Percentiles rank a stretch among this genome's conserved stretches.
These are phyloP conservation scores for Oreocharis arfaki DNA, from an alignment of 2,113 vertebrate genomes.

Conservation along the genomic window DNA sequence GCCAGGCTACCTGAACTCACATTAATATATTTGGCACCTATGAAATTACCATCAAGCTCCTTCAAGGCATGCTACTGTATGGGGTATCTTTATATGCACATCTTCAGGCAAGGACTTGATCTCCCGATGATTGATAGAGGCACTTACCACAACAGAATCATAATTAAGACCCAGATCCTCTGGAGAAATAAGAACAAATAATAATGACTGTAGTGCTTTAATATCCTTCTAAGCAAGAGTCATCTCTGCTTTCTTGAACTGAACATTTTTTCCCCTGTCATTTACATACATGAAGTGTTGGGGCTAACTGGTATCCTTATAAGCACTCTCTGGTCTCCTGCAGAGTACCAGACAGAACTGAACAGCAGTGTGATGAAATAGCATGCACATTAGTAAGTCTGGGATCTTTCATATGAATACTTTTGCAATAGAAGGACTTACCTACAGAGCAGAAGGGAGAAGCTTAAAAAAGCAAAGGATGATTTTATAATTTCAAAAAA, in stretches of 20 bases:
- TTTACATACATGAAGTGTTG: not conserved
- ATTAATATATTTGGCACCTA: not conserved
- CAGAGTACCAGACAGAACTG: not conserved
- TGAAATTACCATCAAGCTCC: slow-evolving; percentile 7
- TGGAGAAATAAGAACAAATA: slow-evolving; percentile 33
- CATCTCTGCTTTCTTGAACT: not conserved
- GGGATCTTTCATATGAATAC: rapidly evolving
- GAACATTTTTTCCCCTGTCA: not conserved
- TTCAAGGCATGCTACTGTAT: not conserved
- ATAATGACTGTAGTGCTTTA: not conserved
- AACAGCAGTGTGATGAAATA: not conserved
- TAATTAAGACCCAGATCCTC: slow-evolving; percentile 18
- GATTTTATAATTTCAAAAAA: not conserved
- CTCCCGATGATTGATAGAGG: slow-evolving; percentile 31
- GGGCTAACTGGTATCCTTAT: not conserved
- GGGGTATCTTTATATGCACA: slow-evolving; percentile 10
- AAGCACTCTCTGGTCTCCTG: not conserved
- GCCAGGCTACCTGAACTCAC: not conserved
- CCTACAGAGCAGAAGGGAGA: not conserved
- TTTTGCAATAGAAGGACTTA: not conserved
- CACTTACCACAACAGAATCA: not conserved
- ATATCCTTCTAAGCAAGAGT: not conserved
- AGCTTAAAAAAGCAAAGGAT: not conserved
- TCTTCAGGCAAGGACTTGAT: slow-evolving; percentile 32
- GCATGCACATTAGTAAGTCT: not conserved